Evolutionary conservation across 2,888 invertebrate genomes (phyloP).

Genomic region (Lithophane ornitopus): DNA sequence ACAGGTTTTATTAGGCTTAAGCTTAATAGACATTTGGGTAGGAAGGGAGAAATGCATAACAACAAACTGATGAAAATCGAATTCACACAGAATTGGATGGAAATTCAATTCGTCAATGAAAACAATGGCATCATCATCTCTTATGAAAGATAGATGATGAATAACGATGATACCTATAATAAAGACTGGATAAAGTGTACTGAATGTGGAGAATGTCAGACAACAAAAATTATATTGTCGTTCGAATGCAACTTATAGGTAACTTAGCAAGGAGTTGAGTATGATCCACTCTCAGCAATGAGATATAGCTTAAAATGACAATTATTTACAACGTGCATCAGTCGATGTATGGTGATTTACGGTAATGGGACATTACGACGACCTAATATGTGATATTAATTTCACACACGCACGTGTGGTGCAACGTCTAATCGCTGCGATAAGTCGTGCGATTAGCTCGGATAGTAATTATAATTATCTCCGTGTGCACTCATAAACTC

Average conservation of each 20-base stretch:
- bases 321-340: no score
- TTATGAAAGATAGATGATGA: background rate
- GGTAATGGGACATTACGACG: background rate
- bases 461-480: slow-evolving; percentile 20
- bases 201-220: background rate
- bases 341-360: slow-evolving; percentile 19
- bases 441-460: slow-evolving; percentile 33
- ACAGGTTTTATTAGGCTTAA: background rate
- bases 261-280: background rate
- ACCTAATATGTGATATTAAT: slow-evolving; percentile 8
- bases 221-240: background rate
- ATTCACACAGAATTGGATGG: background rate
- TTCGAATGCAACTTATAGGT: background rate
- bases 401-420: background rate
- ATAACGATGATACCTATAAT: background rate
- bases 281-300: background rate
- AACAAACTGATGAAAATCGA: background rate
- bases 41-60: background rate
- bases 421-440: slow-evolving; percentile 29
- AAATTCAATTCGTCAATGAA: background rate
- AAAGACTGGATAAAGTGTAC: background rate
- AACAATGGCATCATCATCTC: background rate
- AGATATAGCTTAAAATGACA: background rate
- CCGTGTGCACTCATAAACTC: slow-evolving; percentile 8
- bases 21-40: no score